Percentiles rank a stretch among this genome's conserved stretches.
Evolutionary conservation across 2,888 invertebrate species (phyloP).

Genomic region (Torymus auratus): DNA sequence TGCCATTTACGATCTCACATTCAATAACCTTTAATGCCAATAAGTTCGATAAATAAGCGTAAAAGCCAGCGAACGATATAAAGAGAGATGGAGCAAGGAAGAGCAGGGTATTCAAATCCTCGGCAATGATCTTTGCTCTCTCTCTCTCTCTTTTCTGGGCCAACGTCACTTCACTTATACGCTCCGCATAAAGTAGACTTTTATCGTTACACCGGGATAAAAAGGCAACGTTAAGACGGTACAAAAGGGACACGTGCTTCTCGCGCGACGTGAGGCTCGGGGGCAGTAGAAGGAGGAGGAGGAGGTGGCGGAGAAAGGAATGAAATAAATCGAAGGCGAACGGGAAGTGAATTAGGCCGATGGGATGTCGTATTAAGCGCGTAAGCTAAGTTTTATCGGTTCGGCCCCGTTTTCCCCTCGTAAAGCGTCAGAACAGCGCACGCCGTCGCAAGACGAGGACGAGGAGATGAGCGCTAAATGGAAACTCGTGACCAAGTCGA

Average conservation of each 20-base stretch:
- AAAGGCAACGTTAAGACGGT: slow-evolving; percentile 34
- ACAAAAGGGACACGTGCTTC: slow-evolving; percentile 4
- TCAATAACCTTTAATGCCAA: slow-evolving; percentile 32
- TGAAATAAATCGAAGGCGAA: slow-evolving; percentile 55
- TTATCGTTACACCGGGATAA: slow-evolving; percentile 34
- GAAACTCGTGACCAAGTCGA: slow-evolving; percentile 45
- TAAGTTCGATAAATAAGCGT: slow-evolving; percentile 40
- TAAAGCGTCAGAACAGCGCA: slow-evolving; percentile 38
- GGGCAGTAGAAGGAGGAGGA: not conserved
- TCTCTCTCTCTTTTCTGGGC: too few species aligned
- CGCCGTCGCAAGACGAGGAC: slow-evolving; percentile 11
- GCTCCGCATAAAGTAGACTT: not conserved
- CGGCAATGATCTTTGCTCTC: not conserved
- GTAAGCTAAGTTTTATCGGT: slow-evolving; percentile 57
- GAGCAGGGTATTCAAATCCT: slow-evolving; percentile 23
- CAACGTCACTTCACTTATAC: not conserved
- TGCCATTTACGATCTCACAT: not conserved
- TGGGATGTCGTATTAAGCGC: slow-evolving; percentile 58
- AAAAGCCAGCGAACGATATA: too few species aligned
- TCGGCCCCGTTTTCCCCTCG: slow-evolving; percentile 49
- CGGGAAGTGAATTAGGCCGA: slow-evolving; percentile 58
- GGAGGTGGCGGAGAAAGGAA: not conserved
- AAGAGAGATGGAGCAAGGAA: not conserved
- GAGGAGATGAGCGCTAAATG: slow-evolving; percentile 49
- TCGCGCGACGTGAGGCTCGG: too few species aligned